phyloP scores from a whole-genome alignment of 2,113 vertebrate genomes.

The Lampris megalopsis region DNA sequence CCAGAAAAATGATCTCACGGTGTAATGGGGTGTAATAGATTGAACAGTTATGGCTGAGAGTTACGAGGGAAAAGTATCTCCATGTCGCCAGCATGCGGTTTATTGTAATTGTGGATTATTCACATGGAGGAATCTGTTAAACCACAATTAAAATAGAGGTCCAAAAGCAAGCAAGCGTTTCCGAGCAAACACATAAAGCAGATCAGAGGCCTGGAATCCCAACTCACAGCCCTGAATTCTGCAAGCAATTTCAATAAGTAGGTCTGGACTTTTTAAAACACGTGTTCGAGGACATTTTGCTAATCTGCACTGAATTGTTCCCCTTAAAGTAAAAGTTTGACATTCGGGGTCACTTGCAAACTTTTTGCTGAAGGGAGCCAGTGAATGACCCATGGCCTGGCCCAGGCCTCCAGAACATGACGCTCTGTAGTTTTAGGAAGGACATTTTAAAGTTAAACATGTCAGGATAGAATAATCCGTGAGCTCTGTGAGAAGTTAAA shows the following conservation, averaged over 20 bases:
- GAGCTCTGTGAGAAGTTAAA: no score
- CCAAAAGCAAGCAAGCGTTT: no score
- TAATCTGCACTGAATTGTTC: neutral
- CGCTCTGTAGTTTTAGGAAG: no score
- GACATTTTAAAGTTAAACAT: no score
- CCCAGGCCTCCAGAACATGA: no score
- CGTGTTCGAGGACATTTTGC: neutral
- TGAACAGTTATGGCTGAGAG: neutral
- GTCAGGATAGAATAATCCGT: no score
- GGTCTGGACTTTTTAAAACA: neutral
- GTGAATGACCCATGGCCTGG: neutral
- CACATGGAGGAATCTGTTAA: neutral
- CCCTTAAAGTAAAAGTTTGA: neutral
- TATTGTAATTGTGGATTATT: conserved; percentile 8
- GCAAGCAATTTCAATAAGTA: neutral
- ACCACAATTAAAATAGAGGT: no score
- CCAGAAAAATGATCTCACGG: conserved; percentile 10
- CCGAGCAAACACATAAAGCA: neutral
- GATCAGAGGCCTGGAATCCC: neutral
- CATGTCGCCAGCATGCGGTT: conserved; percentile 6
- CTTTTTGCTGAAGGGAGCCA: neutral
- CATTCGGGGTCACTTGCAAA: neutral
- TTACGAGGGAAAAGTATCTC: conserved; percentile 14
- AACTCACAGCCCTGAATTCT: neutral
- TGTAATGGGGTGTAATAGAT: conserved; percentile 23